Evolutionary conservation across 1,140 invertebrate genomes (phyloP).

Genomic region (Charaxes varanes): DNA sequence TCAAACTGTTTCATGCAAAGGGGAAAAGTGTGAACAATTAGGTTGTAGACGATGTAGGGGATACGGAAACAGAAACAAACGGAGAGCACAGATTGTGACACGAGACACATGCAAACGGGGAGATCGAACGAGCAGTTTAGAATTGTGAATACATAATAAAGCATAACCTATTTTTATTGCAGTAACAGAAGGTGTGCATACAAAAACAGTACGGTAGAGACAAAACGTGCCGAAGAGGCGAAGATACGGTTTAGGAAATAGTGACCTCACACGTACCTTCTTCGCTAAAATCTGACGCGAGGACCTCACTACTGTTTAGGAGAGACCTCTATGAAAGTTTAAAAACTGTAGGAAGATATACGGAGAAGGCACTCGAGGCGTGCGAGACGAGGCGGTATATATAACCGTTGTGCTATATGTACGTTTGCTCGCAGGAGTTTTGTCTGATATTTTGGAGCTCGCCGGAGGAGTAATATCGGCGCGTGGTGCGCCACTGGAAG

Average conservation of each 20-base stretch:
- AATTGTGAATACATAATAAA: too few relatives aligned
- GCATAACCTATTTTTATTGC: too few relatives aligned
- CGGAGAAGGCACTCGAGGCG: slow-evolving; percentile 54
- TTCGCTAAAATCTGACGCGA: too few relatives aligned
- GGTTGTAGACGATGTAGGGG: slow-evolving; percentile 11
- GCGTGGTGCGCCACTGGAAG: slow-evolving; percentile 80
- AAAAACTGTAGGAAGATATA: slow-evolving; percentile 21
- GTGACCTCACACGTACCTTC: slow-evolving; percentile 21
- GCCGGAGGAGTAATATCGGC: slow-evolving; percentile 81
- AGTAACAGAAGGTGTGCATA: slow-evolving; percentile 10
- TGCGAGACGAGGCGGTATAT: slow-evolving; percentile 23
- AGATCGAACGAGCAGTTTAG: slow-evolving; percentile 4
- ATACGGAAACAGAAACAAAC: slow-evolving; percentile 7
- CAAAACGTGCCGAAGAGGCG: slow-evolving; percentile 14
- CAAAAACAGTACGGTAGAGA: slow-evolving; percentile 3
- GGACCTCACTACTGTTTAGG: too few relatives aligned
- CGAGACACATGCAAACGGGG: slow-evolving; percentile 13
- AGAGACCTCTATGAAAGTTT: slow-evolving; percentile 11
- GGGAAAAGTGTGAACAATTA: slow-evolving; percentile 15
- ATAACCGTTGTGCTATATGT: slow-evolving; percentile 76
- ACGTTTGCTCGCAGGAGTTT: slow-evolving; percentile 85
- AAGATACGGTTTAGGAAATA: slow-evolving; percentile 8
- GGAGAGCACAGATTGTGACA: slow-evolving; percentile 7
- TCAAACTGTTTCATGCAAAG: slow-evolving; percentile 19
- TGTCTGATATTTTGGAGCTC: slow-evolving; percentile 79